phyloP scores from a whole-genome alignment of 2,888 invertebrate species.

The Brenthis daphne region DNA sequence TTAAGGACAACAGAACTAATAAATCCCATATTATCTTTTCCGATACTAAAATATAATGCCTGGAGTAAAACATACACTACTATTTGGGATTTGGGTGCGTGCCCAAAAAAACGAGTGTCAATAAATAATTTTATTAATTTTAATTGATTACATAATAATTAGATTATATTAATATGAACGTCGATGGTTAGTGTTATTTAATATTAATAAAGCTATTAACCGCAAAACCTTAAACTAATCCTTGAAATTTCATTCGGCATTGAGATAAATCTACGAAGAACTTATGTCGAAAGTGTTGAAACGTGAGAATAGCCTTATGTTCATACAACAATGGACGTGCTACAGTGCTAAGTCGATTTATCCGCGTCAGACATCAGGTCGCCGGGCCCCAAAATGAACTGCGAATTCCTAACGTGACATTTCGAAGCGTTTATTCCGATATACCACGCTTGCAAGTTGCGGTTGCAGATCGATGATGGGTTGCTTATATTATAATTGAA shows the following conservation, averaged over 20 bases:
- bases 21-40: no score
- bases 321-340: conserved; percentile 16
- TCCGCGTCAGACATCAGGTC: conserved; percentile 40
- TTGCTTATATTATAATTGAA: neutral
- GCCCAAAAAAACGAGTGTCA: no score
- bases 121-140: no score
- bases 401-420: conserved; percentile 37
- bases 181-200: conserved; percentile 17
- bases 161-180: no score
- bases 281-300: conserved; percentile 7
- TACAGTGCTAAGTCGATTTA: conserved; percentile 23
- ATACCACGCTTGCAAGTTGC: conserved; percentile 18
- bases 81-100: no score
- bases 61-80: no score
- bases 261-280: neutral
- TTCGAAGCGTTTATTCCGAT: conserved; percentile 28
- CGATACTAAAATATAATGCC: no score
- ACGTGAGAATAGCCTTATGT: conserved; percentile 19
- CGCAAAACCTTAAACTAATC: conserved; percentile 11
- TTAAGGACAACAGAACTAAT: no score
- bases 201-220: conserved; percentile 24
- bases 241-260: conserved; percentile 20
- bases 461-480: conserved; percentile 1
- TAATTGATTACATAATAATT: no score
- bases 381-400: conserved; percentile 33